These are phyloP conservation scores for Megamerina dolium DNA, from an alignment of 2,888 invertebrate genomes.

Conservation along the genomic window DNA sequence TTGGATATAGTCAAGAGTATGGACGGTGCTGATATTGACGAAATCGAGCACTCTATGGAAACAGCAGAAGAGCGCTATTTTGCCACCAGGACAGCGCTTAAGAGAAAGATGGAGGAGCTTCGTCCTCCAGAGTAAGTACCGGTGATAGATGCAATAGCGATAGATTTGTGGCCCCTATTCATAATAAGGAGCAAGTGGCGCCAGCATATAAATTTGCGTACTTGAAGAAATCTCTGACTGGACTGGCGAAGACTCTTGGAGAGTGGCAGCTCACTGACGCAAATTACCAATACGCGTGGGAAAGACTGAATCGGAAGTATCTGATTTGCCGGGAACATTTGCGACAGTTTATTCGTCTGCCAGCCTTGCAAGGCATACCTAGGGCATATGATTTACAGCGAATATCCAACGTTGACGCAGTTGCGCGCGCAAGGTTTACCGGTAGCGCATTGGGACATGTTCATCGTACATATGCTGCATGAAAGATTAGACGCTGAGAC, in stretches of 20 bases:
- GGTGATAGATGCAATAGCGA: too few relatives aligned
- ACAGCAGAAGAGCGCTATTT: too few relatives aligned
- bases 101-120: too few relatives aligned
- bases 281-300: constrained; percentile 2
- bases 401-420: neutral
- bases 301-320: constrained; percentile 2
- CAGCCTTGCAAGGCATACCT: neutral
- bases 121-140: too few relatives aligned
- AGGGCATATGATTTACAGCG: neutral
- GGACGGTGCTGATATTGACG: too few relatives aligned
- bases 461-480: neutral
- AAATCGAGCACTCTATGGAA: too few relatives aligned
- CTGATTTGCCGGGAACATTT: constrained; percentile 1
- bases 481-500: neutral
- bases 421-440: neutral
- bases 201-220: constrained; percentile 1
- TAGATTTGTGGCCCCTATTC: too few relatives aligned
- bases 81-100: too few relatives aligned
- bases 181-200: constrained; percentile 2
- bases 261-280: neutral
- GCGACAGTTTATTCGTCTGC: neutral
- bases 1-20: too few relatives aligned
- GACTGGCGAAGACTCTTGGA: constrained; percentile 1
- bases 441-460: constrained; percentile 3
- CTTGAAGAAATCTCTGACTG: neutral